Conservation (phyloP, 1,140 invertebrate genomes). For the Drosophila guanche region DNA sequence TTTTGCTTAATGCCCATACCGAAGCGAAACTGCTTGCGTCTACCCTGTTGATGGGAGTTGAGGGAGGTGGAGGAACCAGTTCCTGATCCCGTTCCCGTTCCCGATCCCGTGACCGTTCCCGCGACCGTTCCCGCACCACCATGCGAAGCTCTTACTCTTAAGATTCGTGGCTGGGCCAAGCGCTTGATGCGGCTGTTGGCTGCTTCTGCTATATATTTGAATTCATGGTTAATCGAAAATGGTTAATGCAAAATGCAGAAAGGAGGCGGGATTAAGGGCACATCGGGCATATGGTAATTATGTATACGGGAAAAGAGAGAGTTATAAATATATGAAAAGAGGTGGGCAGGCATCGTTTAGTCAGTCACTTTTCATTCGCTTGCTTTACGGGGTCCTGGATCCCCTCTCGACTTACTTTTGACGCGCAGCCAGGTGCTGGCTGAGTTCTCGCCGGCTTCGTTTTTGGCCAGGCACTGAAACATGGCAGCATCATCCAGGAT, state of each 20-base stretch:
- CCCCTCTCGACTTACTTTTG: constrained; percentile 92
- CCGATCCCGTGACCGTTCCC: constrained; percentile 68
- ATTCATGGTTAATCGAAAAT: constrained; percentile 24
- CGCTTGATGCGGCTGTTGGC: constrained; percentile 73
- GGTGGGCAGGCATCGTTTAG: constrained; percentile 3
- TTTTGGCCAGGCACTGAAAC: constrained; percentile 96
- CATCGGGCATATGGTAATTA: not conserved
- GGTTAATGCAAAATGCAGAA: constrained; percentile 35
- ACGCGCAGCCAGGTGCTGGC: constrained; percentile 96
- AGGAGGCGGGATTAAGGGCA: constrained; percentile 8
- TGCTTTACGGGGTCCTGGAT: not conserved
- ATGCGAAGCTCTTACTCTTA: constrained; percentile 78
- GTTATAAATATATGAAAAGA: not conserved
- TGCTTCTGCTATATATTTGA: constrained; percentile 36
- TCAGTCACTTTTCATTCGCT: not conserved
- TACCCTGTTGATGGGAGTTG: constrained; percentile 28
- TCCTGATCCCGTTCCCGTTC: constrained; percentile 27
- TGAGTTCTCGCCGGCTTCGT: constrained; percentile 94
- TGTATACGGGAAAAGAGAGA: not conserved
- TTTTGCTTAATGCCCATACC: constrained; percentile 83
- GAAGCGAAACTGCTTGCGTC: constrained; percentile 85
- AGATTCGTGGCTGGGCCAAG: constrained; percentile 82
- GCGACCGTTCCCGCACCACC: constrained; percentile 56
- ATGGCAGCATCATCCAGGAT: constrained; percentile 95
- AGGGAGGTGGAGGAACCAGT: constrained; percentile 17